Evolutionary conservation across 2,113 vertebrate species (phyloP).

Genomic region (Gymnobelideus leadbeateri): DNA sequence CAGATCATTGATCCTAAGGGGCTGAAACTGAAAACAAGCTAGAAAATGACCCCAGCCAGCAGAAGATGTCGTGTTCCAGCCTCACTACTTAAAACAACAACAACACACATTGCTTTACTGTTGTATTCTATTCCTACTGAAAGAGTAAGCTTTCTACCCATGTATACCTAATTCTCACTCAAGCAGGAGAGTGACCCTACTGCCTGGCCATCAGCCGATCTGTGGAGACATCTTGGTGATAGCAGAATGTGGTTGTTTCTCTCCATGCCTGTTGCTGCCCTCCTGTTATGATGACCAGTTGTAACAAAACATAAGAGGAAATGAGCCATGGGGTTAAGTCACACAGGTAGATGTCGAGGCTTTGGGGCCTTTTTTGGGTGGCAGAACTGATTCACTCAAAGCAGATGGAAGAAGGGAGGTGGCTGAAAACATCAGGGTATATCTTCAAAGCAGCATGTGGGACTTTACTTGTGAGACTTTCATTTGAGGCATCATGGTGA

Average conservation of each 20-base stretch:
- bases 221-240: background rate
- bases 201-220: conserved; percentile 12
- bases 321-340: conserved; percentile 16
- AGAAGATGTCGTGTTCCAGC: background rate
- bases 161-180: background rate
- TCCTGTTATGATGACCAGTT: background rate
- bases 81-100: background rate
- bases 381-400: conserved; percentile 30
- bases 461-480: conserved; percentile 41
- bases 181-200: background rate
- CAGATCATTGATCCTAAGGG: background rate
- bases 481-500: rapidly evolving
- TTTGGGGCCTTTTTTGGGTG: background rate
- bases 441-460: conserved; percentile 18
- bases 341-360: background rate
- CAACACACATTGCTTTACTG: too few species aligned
- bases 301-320: background rate
- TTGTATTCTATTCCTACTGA: background rate
- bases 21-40: background rate
- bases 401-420: conserved; percentile 24
- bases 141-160: background rate
- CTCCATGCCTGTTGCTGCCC: conserved; percentile 6
- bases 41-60: background rate
- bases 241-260: conserved; percentile 14
- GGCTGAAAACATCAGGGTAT: conserved; percentile 41